Evolutionary conservation across 2,113 vertebrate species (phyloP).

Genomic region (Grammomys surdaster): DNA sequence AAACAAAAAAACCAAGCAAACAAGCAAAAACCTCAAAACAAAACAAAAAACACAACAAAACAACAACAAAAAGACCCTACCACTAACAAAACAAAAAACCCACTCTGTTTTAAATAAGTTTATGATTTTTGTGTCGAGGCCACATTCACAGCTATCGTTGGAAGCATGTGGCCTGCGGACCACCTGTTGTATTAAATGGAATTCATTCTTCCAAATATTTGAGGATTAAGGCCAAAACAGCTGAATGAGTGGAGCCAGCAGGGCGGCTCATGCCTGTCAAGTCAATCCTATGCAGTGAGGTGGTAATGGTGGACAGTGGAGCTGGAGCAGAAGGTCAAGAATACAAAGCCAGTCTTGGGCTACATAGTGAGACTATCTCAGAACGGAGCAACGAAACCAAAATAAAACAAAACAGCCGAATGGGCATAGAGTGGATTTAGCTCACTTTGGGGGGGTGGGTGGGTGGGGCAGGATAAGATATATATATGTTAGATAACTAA

Average conservation of each 20-base stretch:
- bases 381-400: background rate
- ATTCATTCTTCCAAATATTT: conserved; percentile 57
- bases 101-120: background rate
- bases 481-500: background rate
- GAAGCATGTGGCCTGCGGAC: background rate
- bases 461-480: background rate
- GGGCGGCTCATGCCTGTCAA: background rate
- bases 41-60: background rate
- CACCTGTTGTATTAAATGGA: conserved; percentile 45
- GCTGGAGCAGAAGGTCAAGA: background rate
- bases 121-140: background rate
- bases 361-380: background rate
- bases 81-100: background rate
- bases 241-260: background rate
- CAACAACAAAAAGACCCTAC: background rate
- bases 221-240: conserved; percentile 49
- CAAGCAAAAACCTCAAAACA: background rate
- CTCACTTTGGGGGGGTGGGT: background rate
- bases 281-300: no score
- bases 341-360: background rate
- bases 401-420: background rate
- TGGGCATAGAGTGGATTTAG: background rate
- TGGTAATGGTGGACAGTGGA: no score
- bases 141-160: background rate
- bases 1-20: background rate